Evolutionary conservation across 2,888 invertebrate genomes (phyloP).

Genomic region (Xestia c-nigrum): DNA sequence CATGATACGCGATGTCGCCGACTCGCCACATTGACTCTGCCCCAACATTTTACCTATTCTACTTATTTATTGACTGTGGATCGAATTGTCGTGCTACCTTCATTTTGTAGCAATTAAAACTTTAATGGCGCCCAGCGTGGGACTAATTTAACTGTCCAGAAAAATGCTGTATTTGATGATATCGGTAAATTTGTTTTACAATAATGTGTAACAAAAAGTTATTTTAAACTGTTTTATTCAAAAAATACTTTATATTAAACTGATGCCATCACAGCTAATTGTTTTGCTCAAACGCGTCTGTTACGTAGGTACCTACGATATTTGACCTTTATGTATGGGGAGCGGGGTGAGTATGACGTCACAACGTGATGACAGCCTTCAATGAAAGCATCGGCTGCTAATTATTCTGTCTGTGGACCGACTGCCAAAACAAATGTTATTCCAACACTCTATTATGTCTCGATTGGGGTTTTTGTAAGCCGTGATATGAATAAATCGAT

Average conservation of each 20-base stretch:
- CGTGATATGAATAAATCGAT: slow-evolving; percentile 52
- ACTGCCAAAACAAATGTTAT: slow-evolving; percentile 62
- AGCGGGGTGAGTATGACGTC: slow-evolving; percentile 58
- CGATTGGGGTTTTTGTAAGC: slow-evolving; percentile 45
- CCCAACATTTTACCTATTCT: slow-evolving; percentile 59
- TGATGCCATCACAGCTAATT: slow-evolving; percentile 35
- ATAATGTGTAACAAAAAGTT: background rate
- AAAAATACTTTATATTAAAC: slow-evolving; percentile 6
- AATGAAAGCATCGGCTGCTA: slow-evolving; percentile 63
- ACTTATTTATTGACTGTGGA: slow-evolving; percentile 46
- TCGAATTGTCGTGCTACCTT: slow-evolving; percentile 42
- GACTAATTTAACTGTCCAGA: slow-evolving; percentile 7
- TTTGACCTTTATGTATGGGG: slow-evolving; percentile 65
- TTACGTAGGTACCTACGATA: slow-evolving; percentile 55
- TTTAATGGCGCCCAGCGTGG: slow-evolving; percentile 60
- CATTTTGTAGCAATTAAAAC: slow-evolving; percentile 42
- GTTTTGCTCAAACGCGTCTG: slow-evolving; percentile 58
- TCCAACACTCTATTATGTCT: slow-evolving; percentile 58
- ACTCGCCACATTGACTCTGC: slow-evolving; percentile 63
- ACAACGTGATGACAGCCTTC: slow-evolving; percentile 65
- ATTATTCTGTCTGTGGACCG: slow-evolving; percentile 62
- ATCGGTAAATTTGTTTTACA: background rate
- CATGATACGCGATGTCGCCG: slow-evolving; percentile 80
- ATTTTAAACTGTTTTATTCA: background rate
- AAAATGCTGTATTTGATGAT: background rate